Evolutionary conservation across 2,888 invertebrate genomes (phyloP).

Genomic region (Parelbella ahira): DNA sequence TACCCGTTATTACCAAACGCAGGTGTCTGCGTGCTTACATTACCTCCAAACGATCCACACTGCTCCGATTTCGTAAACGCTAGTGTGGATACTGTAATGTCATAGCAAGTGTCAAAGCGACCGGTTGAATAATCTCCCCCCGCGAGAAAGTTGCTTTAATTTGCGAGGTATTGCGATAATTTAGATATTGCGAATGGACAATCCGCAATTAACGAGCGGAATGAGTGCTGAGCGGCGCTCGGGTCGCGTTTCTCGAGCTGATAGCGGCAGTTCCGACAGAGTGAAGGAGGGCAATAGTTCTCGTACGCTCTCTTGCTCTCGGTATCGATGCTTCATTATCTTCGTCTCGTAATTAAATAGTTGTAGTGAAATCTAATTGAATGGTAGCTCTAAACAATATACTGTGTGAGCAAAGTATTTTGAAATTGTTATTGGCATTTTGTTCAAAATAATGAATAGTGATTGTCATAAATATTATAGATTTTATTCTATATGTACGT

Average conservation of each 20-base stretch:
- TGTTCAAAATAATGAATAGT: too few relatives aligned
- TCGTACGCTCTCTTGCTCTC: slow-evolving; percentile 1
- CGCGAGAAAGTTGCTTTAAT: slow-evolving; percentile 32
- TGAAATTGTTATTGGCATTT: too few relatives aligned
- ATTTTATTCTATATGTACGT: too few relatives aligned
- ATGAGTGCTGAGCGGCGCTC: slow-evolving; percentile 21
- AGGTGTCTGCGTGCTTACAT: slow-evolving; percentile 26
- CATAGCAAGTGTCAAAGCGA: slow-evolving; percentile 34
- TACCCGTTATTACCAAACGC: slow-evolving; percentile 30
- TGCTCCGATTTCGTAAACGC: slow-evolving; percentile 35
- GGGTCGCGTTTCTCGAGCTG: slow-evolving; percentile 16
- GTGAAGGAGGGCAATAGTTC: slow-evolving; percentile 11
- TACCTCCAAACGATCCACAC: too few relatives aligned
- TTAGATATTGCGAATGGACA: slow-evolving; percentile 28
- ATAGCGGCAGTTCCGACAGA: slow-evolving; percentile 8
- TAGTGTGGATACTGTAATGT: slow-evolving; percentile 35
- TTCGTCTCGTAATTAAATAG: neutral
- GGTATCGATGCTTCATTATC: slow-evolving; percentile 9
- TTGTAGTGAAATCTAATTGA: too few relatives aligned
- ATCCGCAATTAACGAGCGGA: slow-evolving; percentile 23
- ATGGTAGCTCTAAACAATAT: too few relatives aligned
- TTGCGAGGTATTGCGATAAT: slow-evolving; percentile 24
- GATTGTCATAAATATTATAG: too few relatives aligned
- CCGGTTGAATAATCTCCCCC: slow-evolving; percentile 32
- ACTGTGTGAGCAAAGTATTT: too few relatives aligned